Evolutionary conservation across 2,888 invertebrate genomes (phyloP).

Genomic region (Oconnorella tubifera): DNA sequence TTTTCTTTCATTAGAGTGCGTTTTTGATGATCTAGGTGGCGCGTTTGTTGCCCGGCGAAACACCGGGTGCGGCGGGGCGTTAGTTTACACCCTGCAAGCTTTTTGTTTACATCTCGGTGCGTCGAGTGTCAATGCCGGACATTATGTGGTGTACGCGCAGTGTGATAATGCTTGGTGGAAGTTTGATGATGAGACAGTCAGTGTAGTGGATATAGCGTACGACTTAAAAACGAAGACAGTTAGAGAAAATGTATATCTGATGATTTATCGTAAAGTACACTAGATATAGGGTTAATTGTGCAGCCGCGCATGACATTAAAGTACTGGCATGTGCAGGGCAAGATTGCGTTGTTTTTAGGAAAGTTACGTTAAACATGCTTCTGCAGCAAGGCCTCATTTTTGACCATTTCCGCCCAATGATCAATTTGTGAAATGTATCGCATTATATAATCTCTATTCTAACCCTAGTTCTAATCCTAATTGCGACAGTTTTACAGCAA

Average conservation of each 20-base stretch:
- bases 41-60: background rate
- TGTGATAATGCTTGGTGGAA: background rate
- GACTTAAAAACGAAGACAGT: background rate
- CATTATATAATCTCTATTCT: too few relatives aligned
- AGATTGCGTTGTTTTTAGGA: too few relatives aligned
- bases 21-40: background rate
- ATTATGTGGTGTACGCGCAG: constrained; percentile 1
- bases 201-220: background rate
- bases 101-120: constrained; percentile 1
- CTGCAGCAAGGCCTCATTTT: too few relatives aligned
- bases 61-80: background rate
- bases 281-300: too few relatives aligned
- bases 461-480: too few relatives aligned
- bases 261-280: constrained; percentile 1
- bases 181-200: background rate
- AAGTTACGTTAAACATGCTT: too few relatives aligned
- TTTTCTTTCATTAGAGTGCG: background rate
- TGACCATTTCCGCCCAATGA: too few relatives aligned
- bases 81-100: background rate
- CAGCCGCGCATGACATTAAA: too few relatives aligned
- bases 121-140: background rate
- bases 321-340: too few relatives aligned
- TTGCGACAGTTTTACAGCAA: too few relatives aligned
- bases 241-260: constrained; percentile 1
- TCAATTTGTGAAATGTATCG: too few relatives aligned